These are phyloP conservation scores for Microcebus jonahi DNA, from an alignment of 2,113 vertebrate genomes.

Conservation along the genomic window DNA sequence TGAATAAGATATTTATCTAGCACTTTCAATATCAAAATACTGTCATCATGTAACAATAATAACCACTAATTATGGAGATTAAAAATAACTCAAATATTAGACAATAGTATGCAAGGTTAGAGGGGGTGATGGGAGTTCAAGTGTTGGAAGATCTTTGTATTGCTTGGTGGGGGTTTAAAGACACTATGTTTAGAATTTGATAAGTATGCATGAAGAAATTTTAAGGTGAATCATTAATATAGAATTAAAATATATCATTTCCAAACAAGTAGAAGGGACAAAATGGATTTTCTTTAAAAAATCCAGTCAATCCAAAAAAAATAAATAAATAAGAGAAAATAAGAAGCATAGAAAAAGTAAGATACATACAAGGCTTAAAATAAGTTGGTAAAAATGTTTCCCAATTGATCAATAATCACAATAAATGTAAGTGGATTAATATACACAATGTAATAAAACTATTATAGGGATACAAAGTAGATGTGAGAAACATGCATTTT, in stretches of 20 bases:
- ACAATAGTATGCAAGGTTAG: neutral
- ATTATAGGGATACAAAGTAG: neutral
- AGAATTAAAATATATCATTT: neutral
- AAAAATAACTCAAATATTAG: neutral
- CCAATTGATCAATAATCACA: constrained; percentile 1
- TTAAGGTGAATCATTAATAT: neutral
- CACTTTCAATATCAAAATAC: constrained; percentile 19
- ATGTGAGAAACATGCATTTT: neutral
- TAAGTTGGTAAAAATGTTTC: neutral
- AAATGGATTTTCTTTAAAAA: neutral
- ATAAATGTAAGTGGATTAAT: neutral
- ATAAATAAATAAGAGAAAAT: neutral
- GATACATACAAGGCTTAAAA: neutral
- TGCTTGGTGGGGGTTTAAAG: neutral
- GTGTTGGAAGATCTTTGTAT: neutral
- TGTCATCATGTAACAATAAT: neutral
- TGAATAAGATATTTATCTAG: neutral
- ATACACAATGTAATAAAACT: neutral
- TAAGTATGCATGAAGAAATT: neutral
- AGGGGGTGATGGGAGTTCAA: neutral
- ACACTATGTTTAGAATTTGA: neutral
- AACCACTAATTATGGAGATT: neutral
- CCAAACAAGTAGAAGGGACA: neutral
- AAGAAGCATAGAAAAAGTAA: neutral
- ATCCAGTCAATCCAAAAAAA: neutral